A percentile compares a stretch with the other conserved stretches of the same genome.
Conservation (phyloP, 2,113 vertebrate species). For the Sterrhoptilus dennistouni region DNA sequence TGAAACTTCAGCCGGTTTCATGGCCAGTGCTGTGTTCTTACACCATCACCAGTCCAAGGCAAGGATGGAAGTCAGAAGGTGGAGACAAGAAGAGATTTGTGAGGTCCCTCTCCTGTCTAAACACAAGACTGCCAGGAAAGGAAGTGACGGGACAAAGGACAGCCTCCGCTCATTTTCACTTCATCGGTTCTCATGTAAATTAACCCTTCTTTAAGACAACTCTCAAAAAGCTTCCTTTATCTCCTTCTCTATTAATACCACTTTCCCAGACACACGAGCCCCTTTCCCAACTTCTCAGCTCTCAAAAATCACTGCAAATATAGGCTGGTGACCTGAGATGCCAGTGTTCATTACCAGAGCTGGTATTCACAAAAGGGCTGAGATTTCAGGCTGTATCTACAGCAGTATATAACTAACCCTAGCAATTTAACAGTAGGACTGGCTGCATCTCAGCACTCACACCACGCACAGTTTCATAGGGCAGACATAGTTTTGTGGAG, state of each 20-base stretch:
- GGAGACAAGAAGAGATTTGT: neutral
- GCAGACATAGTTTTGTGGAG: neutral
- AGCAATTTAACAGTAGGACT: neutral
- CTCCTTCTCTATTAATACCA: neutral
- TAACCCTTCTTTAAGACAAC: neutral
- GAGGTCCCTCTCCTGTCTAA: neutral
- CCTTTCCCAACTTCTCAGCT: neutral
- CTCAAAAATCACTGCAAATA: neutral
- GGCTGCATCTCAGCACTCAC: neutral
- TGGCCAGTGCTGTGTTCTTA: fast-evolving
- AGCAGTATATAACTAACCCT: neutral
- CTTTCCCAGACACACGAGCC: neutral
- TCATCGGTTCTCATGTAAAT: neutral
- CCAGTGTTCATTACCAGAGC: neutral
- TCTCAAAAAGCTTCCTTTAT: neutral
- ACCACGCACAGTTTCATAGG: neutral
- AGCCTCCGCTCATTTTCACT: neutral
- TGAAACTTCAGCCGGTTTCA: neutral
- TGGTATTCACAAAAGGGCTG: neutral
- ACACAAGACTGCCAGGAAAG: neutral
- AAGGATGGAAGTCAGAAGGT: neutral
- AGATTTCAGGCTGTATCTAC: neutral
- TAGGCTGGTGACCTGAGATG: neutral
- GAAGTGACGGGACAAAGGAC: neutral
- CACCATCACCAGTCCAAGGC: neutral